Base-by-base conservation (phyloP, 2,888 invertebrate species). In the Pachycephus smyrnensis region DNA sequence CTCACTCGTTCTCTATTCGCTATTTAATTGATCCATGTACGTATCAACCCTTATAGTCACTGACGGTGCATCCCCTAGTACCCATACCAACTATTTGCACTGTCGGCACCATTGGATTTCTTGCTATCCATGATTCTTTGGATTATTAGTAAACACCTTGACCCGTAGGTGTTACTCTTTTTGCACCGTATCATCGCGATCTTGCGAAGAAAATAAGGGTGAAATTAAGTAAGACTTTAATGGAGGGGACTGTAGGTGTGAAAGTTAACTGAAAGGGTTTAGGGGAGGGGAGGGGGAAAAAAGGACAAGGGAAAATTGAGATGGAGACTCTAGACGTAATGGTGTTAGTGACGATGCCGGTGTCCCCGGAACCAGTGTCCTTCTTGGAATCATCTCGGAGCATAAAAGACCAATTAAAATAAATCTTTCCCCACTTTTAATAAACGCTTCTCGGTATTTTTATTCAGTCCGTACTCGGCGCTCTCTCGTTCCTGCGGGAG, bases 371-470 rank as follows among this genome's bases (percentile, higher is more conserved):
- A 36, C 37, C 32, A 37, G 37, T 4, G n/a, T 23, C 68, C 55
- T 55, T 75, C 75, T 75, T 33, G 68, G 76, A 76, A 76, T 35
- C 76, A 76, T 35, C 35, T 73, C 69, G 31, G 37, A 35, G 71
- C 55, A 69, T 68, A 79, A 79, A 76, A 73, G 76, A 68, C 76
- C 79, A 76, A 79, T 79, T 79, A 79, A 79, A 79, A 76, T 76
- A 73, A 74, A 79, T 79, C 79, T 79, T 76, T 76, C 79, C 79
- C 79, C 76, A 76, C 73, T 73, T 79, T 79, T 79, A 79, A 79
- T 79, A 79, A 79, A 74, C 76, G 36, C 68, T 76, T 79, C 76
- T 37, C 36, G 76, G 79, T 79, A 79, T 73, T 79, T 76, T 76
- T 69, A 79, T 76, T 79, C 76, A 73, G 36, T 74, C 37, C 35